phyloP scores from a whole-genome alignment of 2,113 vertebrate species.

The Cinclus cinclus region DNA sequence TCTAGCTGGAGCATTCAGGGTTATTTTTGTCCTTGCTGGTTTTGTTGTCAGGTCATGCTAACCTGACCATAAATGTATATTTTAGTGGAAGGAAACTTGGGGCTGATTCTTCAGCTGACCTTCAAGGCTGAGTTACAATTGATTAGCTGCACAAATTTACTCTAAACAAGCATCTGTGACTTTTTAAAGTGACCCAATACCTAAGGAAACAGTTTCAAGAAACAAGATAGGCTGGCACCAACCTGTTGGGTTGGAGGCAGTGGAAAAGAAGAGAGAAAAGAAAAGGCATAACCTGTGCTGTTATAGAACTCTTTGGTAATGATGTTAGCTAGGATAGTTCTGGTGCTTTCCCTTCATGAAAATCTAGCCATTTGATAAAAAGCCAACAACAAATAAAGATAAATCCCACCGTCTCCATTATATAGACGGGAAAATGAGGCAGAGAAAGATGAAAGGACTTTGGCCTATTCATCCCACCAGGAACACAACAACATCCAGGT shows the following conservation, averaged over 20 bases:
- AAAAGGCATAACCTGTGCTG: not conserved
- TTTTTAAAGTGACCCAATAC: not conserved
- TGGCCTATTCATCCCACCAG: constrained; percentile 25
- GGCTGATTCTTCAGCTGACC: not conserved
- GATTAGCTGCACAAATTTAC: not conserved
- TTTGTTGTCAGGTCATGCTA: constrained; percentile 48
- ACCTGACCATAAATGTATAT: constrained; percentile 16
- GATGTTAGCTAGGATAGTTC: not conserved
- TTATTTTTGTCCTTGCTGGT: not conserved
- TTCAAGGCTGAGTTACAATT: not conserved
- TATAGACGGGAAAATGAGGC: constrained; percentile 23
- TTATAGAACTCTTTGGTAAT: not conserved
- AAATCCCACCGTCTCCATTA: not conserved
- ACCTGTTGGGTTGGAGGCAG: not conserved
- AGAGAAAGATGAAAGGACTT: constrained; percentile 41
- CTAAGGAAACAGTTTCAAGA: not conserved
- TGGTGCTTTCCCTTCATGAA: not conserved
- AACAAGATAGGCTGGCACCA: not conserved
- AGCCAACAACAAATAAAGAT: not conserved
- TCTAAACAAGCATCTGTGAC: not conserved
- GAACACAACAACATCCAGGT: constrained; percentile 32
- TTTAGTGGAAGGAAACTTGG: not conserved
- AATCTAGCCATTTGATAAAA: not conserved
- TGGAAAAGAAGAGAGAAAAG: not conserved
- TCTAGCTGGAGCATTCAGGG: not conserved